A percentile compares a stretch with the other conserved stretches of the same genome.
These are phyloP conservation scores for Chelonoidis abingdonii DNA, from an alignment of 2,113 vertebrate species.

Conservation along the genomic window DNA sequence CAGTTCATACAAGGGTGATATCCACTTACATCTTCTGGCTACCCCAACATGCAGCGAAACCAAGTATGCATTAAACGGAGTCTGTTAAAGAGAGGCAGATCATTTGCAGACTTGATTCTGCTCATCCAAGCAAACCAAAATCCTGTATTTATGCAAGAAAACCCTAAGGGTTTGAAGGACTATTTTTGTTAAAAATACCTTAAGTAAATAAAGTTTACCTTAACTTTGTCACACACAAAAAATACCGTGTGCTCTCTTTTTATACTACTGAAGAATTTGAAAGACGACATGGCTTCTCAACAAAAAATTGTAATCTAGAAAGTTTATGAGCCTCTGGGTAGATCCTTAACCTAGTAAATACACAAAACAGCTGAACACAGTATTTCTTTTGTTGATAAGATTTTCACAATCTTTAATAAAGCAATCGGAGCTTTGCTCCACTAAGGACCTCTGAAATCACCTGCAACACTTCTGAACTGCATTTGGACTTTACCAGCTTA, in stretches of 20 bases:
- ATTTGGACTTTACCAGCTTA: background rate
- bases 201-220: constrained; percentile 48
- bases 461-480: background rate
- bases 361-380: constrained; percentile 19
- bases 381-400: constrained; percentile 60
- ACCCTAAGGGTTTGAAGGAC: constrained; percentile 11
- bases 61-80: background rate
- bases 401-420: constrained; percentile 37
- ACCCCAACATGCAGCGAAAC: background rate
- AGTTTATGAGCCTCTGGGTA: background rate
- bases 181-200: constrained; percentile 6
- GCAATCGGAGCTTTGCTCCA: background rate
- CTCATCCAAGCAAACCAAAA: constrained; percentile 36
- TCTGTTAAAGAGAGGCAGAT: background rate
- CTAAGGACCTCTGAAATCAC: background rate
- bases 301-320: constrained; percentile 22
- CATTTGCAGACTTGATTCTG: constrained; percentile 39
- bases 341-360: constrained; percentile 37
- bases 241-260: background rate
- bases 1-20: fast-evolving
- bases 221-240: constrained; percentile 6
- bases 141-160: constrained; percentile 34
- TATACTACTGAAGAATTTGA: constrained; percentile 25
- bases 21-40: background rate
- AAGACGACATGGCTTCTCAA: background rate